These are phyloP conservation scores for Aspidapion aeneum DNA, from an alignment of 2,888 invertebrate species.

Conservation along the genomic window DNA sequence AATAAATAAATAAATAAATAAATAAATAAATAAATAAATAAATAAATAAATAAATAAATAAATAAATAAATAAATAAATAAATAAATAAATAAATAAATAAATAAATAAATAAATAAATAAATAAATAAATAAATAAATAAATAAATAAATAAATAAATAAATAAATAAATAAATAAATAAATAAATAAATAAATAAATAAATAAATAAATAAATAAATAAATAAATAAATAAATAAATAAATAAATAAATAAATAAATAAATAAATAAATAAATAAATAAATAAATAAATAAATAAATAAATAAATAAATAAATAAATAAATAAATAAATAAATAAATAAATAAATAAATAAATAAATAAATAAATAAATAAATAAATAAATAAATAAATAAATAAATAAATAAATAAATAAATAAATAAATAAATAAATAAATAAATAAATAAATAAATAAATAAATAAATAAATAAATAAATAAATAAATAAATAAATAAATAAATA, in stretches of 20 bases:
- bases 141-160: neutral
- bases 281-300: neutral
- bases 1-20: constrained; percentile 8
- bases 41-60: constrained; percentile 9
- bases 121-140: neutral
- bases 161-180: neutral
- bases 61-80: constrained; percentile 7
- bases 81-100: constrained; percentile 8
- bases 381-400: neutral
- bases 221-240: neutral
- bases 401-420: neutral
- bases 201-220: neutral
- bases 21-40: constrained; percentile 9
- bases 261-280: neutral
- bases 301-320: neutral
- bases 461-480: neutral
- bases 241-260: neutral
- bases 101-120: constrained; percentile 7
- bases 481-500: neutral
- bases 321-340: neutral
- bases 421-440: neutral
- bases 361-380: neutral
- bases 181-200: neutral
- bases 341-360: neutral
- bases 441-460: neutral